phyloP scores from a whole-genome alignment of 2,888 invertebrate genomes.

The Clitarchus hookeri region DNA sequence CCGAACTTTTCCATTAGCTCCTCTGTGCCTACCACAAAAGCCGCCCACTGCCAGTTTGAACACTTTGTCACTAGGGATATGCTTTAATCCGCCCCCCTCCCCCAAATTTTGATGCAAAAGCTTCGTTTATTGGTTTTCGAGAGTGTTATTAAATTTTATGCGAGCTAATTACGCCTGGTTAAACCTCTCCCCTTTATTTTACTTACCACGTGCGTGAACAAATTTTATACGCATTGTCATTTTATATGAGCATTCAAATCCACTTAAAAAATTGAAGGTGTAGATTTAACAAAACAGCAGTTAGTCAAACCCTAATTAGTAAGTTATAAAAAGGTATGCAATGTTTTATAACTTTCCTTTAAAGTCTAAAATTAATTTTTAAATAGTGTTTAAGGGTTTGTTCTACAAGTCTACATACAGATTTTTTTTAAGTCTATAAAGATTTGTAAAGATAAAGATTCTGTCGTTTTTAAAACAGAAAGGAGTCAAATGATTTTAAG shows the following conservation, averaged over 20 bases:
- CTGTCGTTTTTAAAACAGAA: too few species aligned
- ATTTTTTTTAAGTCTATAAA: too few species aligned
- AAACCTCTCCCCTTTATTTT: background rate
- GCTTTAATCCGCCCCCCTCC: background rate
- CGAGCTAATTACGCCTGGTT: slow-evolving; percentile 7
- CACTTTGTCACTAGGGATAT: background rate
- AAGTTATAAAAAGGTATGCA: background rate
- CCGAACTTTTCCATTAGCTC: slow-evolving; percentile 4
- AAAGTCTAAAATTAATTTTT: too few species aligned
- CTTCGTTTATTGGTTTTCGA: slow-evolving; percentile 1
- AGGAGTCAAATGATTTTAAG: too few species aligned
- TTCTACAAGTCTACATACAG: too few species aligned
- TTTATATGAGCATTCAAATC: background rate
- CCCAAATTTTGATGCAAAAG: background rate
- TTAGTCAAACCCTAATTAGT: background rate
- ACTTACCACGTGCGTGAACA: background rate
- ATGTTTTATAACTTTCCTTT: background rate
- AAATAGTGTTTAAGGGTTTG: too few species aligned
- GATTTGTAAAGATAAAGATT: too few species aligned
- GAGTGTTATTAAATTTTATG: background rate
- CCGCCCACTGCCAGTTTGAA: background rate
- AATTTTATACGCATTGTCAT: background rate
- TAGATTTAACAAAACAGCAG: background rate
- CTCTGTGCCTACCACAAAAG: background rate
- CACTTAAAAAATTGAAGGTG: background rate